Percentiles rank a stretch among this genome's conserved stretches.
These are phyloP conservation scores for Callinectes sapidus DNA, from an alignment of 2,888 invertebrate genomes.

Conservation along the genomic window DNA sequence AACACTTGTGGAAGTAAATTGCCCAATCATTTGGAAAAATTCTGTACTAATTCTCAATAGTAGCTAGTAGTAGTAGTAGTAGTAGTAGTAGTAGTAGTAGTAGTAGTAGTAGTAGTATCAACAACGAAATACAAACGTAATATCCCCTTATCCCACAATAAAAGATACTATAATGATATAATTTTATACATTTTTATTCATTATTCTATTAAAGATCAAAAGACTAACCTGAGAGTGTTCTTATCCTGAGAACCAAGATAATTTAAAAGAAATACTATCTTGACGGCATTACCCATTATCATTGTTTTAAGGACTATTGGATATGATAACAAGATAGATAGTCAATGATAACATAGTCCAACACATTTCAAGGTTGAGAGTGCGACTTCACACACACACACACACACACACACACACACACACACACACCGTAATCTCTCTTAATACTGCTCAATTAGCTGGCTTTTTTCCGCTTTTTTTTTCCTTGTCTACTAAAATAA, in stretches of 20 bases:
- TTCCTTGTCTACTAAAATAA: background rate
- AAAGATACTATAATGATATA: no score
- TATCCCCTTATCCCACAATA: no score
- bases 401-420: background rate
- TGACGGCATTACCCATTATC: background rate
- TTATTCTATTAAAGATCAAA: background rate
- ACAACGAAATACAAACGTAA: background rate
- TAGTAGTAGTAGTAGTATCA: background rate
- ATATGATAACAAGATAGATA: background rate
- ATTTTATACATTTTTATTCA: no score
- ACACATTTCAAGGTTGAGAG: background rate
- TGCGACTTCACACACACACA: background rate
- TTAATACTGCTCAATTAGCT: no score
- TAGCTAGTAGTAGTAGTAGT: background rate
- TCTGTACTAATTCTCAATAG: no score
- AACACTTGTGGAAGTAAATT: no score
- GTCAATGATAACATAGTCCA: background rate
- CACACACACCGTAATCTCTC: background rate
- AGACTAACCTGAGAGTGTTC: background rate
- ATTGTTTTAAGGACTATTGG: background rate
- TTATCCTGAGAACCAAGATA: background rate
- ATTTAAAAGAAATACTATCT: background rate
- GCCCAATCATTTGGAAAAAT: no score
- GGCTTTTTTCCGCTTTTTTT: no score
- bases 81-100: slow-evolving; percentile 17